These are phyloP conservation scores for Solenodon paradoxus DNA, from an alignment of 2,113 vertebrate species.

Conservation along the genomic window DNA sequence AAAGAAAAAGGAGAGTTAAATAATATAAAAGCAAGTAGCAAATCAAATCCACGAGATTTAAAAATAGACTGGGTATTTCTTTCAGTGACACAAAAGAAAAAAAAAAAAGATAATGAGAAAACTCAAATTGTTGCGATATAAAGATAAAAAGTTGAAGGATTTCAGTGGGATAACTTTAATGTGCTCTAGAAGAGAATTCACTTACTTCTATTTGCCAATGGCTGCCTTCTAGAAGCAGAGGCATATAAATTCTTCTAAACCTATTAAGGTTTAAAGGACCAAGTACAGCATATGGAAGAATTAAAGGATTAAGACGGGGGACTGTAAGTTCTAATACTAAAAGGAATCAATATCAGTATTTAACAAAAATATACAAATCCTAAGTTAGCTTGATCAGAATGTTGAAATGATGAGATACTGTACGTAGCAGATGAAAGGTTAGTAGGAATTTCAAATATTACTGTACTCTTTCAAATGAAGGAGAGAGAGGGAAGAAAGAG, in stretches of 20 bases:
- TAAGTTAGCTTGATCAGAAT: constrained; percentile 39
- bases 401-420: not conserved
- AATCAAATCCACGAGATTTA: too few relatives aligned
- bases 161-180: not conserved
- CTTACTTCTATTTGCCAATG: not conserved
- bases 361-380: not conserved
- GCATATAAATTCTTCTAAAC: not conserved
- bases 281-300: not conserved
- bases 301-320: constrained; percentile 5
- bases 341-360: not conserved
- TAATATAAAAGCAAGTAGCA: too few relatives aligned
- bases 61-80: not conserved
- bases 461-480: not conserved
- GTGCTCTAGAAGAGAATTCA: not conserved
- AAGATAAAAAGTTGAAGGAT: not conserved
- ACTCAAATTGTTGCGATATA: not conserved
- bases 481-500: not conserved
- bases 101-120: not conserved
- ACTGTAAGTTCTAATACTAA: constrained; percentile 21
- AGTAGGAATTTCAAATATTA: constrained; percentile 15
- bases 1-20: not conserved
- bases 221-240: not conserved
- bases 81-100: not conserved
- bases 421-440: not conserved
- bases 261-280: not conserved